Evolutionary conservation across 1,140 invertebrate genomes (phyloP), one percentile per base, ranked within the genome.

Genomic region (Trinorchestia longiramus): DNA sequence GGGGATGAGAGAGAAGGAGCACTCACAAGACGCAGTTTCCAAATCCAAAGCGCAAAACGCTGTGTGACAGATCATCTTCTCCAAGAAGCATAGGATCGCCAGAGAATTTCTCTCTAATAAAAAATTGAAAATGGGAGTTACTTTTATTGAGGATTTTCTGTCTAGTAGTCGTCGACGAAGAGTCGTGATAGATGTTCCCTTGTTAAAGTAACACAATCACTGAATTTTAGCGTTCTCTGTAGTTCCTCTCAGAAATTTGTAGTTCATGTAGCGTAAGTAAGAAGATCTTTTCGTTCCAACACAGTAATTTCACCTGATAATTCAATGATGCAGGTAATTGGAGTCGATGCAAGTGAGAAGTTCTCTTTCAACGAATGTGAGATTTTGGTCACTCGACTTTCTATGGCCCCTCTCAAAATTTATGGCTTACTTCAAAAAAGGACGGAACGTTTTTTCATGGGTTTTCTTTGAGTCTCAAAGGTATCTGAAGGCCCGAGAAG

Each of bases 41-140:
- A 43, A 94, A 47, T 94, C 43, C 92, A 45, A 40, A 94, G 43
- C 43, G 43, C 43, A 40, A n/a, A 94, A 94, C 92, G 92, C 92
- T 94, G 92, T 47, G 92, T 40, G 44, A n/a, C 44, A 45, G 92
- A 94, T 94, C 43, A 94, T 94, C 92, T 40, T 36, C 40, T 40
- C 6, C 92, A 45, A 47, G 92, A 45, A 94, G 92, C 44, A 94
- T 47, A 44, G 92, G 43, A 45, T 94, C 92, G 3, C 41, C 44
- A 43, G 36, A 94, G 47, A 44, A 45, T 45, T 8, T 94, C 92
- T 0, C 92, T 45, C 19, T 43, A 36, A 94, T 90, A 41, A 90
- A 90, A 90, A 90, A 28, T 17, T 90, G 43, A 42, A 28, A 90
- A 90, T 42, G 6, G 43, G 41, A 90, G 88, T 90, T 15, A 90